These are phyloP conservation scores for Pseudococcus viburni DNA, from an alignment of 2,888 invertebrate species.

Conservation along the genomic window DNA sequence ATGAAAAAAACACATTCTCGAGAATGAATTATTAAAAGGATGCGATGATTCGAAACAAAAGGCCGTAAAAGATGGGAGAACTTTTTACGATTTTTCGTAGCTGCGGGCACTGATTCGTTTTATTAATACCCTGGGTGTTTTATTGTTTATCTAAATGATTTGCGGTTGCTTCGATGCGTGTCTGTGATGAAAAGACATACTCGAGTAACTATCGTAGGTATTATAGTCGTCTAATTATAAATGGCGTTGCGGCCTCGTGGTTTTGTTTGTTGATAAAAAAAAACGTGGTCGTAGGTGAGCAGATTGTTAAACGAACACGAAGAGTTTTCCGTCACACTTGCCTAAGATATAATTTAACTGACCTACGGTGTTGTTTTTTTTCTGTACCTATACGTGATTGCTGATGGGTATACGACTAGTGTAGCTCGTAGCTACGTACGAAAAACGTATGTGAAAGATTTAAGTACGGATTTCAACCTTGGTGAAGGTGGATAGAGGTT, in stretches of 20 bases:
- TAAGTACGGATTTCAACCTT: too few relatives aligned
- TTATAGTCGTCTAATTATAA: slow-evolving; percentile 2
- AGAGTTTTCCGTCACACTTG: not conserved
- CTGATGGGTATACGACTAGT: not conserved
- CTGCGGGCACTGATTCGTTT: not conserved
- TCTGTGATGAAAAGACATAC: not conserved
- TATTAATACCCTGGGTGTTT: not conserved
- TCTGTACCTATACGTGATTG: not conserved
- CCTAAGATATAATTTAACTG: not conserved
- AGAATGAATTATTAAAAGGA: too few relatives aligned
- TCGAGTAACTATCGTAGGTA: not conserved
- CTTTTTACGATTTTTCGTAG: not conserved
- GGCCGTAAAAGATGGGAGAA: not conserved
- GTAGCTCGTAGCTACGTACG: too few relatives aligned
- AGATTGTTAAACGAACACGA: not conserved
- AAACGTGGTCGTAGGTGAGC: not conserved
- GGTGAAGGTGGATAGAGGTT: too few relatives aligned
- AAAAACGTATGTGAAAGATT: too few relatives aligned
- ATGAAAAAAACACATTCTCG: not conserved
- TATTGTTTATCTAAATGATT: slow-evolving; percentile 16
- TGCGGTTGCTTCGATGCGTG: not conserved
- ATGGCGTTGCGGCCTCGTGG: slow-evolving; percentile 5
- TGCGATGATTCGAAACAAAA: not conserved
- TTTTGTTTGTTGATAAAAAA: not conserved
- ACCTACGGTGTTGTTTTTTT: not conserved